These are phyloP conservation scores for Oscheius sp. DNA, from an alignment of 2,888 invertebrate species.

Conservation along the genomic window DNA sequence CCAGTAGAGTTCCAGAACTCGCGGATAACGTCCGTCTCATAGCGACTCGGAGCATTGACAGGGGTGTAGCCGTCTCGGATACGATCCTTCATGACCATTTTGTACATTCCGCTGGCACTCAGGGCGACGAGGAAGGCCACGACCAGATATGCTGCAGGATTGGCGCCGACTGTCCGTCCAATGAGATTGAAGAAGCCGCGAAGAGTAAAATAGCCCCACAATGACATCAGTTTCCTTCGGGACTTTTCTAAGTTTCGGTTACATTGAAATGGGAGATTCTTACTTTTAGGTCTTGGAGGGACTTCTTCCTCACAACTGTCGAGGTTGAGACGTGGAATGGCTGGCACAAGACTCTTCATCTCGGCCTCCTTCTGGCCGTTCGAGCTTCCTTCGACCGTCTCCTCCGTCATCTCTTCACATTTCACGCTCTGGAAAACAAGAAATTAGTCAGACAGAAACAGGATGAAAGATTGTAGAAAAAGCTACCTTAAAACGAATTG, in stretches of 20 bases:
- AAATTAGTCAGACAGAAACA: not conserved
- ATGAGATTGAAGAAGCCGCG: conserved; percentile 62
- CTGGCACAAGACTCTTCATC: conserved; percentile 24
- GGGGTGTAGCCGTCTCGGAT: conserved; percentile 73
- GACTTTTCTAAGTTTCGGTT: conserved; percentile 11
- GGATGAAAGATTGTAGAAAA: not conserved
- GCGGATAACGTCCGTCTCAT: conserved; percentile 66
- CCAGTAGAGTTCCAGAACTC: conserved; percentile 45
- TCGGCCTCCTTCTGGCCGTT: conserved; percentile 15
- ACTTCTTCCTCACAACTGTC: conserved; percentile 26
- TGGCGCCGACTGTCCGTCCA: conserved; percentile 55
- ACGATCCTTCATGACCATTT: conserved; percentile 63
- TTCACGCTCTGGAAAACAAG: conserved; percentile 16
- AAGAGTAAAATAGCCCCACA: conserved; percentile 51
- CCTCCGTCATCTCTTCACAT: conserved; percentile 36
- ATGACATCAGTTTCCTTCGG: conserved; percentile 37
- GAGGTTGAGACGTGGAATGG: conserved; percentile 30
- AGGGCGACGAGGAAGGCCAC: conserved; percentile 43
- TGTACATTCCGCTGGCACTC: conserved; percentile 50
- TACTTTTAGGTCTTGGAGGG: conserved; percentile 19
- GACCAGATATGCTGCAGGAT: conserved; percentile 54
- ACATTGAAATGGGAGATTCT: not conserved
- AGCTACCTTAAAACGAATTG: not conserved
- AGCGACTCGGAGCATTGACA: conserved; percentile 69
- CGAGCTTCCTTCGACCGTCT: conserved; percentile 23